Conservation (phyloP, 2,888 invertebrate species). For the Dyspetes luteomarginatus region DNA sequence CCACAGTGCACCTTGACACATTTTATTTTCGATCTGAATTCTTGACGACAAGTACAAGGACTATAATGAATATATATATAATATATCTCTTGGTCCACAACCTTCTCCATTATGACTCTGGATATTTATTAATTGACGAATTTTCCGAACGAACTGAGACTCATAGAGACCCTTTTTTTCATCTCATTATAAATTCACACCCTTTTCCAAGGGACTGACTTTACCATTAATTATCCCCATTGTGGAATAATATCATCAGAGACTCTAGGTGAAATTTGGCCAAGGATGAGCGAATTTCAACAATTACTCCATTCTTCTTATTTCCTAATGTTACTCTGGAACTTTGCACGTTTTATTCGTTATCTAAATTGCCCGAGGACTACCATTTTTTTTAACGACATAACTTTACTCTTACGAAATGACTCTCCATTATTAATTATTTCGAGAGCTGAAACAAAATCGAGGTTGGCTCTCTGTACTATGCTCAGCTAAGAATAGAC, state of each 20-base stretch:
- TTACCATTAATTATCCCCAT: constrained; percentile 65
- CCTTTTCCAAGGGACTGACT: neutral
- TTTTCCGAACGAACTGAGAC: constrained; percentile 73
- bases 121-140: constrained; percentile 80
- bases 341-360: neutral
- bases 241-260: neutral
- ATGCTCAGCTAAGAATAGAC: constrained; percentile 50
- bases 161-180: constrained; percentile 32
- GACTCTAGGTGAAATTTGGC: neutral
- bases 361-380: neutral
- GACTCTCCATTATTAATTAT: constrained; percentile 73
- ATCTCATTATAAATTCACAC: constrained; percentile 3
- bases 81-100: too few relatives aligned
- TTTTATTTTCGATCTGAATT: constrained; percentile 42
- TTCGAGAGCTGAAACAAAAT: constrained; percentile 59
- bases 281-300: constrained; percentile 15
- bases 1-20: constrained; percentile 29
- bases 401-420: constrained; percentile 70
- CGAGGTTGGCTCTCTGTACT: neutral
- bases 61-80: constrained; percentile 19
- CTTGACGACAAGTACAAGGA: constrained; percentile 33
- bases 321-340: neutral
- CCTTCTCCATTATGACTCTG: constrained; percentile 55
- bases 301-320: constrained; percentile 1
- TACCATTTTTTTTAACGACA: constrained; percentile 62